These are phyloP conservation scores for Hydropsyche tenuis DNA, from an alignment of 1,140 invertebrate species.

Conservation along the genomic window DNA sequence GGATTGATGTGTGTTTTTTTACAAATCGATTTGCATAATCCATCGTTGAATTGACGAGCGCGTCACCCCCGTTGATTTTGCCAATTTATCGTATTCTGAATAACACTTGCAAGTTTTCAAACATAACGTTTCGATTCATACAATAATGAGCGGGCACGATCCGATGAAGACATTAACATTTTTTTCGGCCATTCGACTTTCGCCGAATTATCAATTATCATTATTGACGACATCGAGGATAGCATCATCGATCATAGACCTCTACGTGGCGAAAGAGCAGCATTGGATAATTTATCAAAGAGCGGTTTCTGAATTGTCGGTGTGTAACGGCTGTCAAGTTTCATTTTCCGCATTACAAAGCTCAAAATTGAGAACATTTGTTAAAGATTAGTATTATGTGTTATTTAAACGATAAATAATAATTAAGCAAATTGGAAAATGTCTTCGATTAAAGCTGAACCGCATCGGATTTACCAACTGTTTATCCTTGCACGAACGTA, in stretches of 20 bases:
- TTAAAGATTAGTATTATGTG: not conserved
- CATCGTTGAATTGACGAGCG: not conserved
- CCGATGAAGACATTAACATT: not conserved
- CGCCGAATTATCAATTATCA: constrained; percentile 9
- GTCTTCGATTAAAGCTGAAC: not conserved
- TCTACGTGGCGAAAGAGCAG: no score
- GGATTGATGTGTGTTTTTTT: not conserved
- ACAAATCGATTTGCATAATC: not conserved
- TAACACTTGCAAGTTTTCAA: no score
- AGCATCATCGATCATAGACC: constrained; percentile 14
- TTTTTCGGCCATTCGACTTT: constrained; percentile 2
- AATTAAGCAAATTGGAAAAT: no score
- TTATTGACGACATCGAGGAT: not conserved
- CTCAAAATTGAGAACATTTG: not conserved
- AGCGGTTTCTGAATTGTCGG: not conserved
- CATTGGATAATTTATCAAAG: not conserved
- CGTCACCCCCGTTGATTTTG: not conserved
- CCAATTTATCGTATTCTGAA: no score
- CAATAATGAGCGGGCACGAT: no score
- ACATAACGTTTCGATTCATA: no score
- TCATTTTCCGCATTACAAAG: constrained; percentile 10
- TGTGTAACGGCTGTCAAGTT: not conserved
- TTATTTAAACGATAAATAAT: not conserved
- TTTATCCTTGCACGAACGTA: constrained; percentile 20
- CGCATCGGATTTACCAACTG: not conserved